Conservation (phyloP, 2,888 invertebrate genomes). For the Trilocha varians region DNA sequence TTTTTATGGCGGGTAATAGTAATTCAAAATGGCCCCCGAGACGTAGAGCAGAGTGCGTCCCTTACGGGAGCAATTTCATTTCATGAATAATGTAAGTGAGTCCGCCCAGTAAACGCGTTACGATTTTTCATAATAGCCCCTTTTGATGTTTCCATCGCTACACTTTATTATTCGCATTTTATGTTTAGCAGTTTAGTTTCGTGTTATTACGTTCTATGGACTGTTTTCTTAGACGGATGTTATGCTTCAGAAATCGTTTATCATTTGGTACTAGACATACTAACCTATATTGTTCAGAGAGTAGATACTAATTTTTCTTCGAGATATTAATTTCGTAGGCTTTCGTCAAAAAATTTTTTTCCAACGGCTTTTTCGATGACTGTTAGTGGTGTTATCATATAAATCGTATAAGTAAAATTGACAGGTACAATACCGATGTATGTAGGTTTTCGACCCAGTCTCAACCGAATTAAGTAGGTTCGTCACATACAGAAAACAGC, state of each 20-base stretch:
- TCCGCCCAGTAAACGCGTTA: conserved; percentile 68
- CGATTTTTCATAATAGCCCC: conserved; percentile 70
- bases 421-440: too few relatives aligned
- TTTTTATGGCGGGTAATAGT: neutral
- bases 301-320: neutral
- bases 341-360: too few relatives aligned
- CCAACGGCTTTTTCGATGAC: too few relatives aligned
- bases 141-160: conserved; percentile 46
- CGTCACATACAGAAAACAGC: too few relatives aligned
- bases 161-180: conserved; percentile 39
- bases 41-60: conserved; percentile 1
- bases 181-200: conserved; percentile 54
- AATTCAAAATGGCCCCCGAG: conserved; percentile 7
- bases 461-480: too few relatives aligned
- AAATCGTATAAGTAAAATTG: too few relatives aligned
- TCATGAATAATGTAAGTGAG: conserved; percentile 62
- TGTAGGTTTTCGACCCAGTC: too few relatives aligned
- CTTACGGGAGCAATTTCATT: conserved; percentile 46
- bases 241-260: conserved; percentile 5
- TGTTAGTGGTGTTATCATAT: too few relatives aligned
- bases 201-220: conserved; percentile 22
- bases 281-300: neutral
- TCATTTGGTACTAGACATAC: neutral
- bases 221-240: conserved; percentile 5
- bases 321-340: too few relatives aligned